Conservation (phyloP, 2,888 invertebrate species). For the Eustalomyia histrio region DNA sequence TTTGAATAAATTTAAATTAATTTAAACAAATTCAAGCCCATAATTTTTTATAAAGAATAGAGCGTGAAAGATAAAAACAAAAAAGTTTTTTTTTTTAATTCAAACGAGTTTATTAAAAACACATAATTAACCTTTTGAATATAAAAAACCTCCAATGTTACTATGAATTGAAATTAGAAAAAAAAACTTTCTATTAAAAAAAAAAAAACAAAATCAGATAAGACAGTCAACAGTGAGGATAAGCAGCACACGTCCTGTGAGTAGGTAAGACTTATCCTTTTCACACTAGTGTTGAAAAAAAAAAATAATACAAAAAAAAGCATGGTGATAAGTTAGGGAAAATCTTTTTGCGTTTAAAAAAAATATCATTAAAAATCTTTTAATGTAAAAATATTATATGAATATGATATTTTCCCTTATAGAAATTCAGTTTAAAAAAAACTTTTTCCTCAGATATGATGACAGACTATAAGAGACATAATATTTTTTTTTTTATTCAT, state of each 20-base stretch:
- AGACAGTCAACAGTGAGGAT: conserved; percentile 25
- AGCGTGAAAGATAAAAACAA: neutral
- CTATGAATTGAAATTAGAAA: conserved; percentile 15
- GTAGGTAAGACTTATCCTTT: conserved; percentile 15
- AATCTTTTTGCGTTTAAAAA: conserved; percentile 30
- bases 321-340: neutral
- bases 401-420: conserved; percentile 7
- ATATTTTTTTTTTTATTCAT: neutral
- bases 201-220: conserved; percentile 42
- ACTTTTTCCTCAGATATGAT: conserved; percentile 15
- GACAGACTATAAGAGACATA: conserved; percentile 2
- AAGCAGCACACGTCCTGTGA: neutral
- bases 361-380: neutral
- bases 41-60: neutral
- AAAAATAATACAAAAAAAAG: neutral
- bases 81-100: neutral
- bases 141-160: conserved; percentile 40
- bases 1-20: conserved; percentile 51
- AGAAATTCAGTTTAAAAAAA: conserved; percentile 8
- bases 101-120: conserved; percentile 21
- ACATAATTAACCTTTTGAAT: conserved; percentile 52
- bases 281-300: conserved; percentile 5
- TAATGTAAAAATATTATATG: neutral
- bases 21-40: conserved; percentile 37
- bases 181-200: neutral